Evolutionary conservation across 1,140 invertebrate species (phyloP), one percentile per base, ranked within the genome.

Genomic region (Papilio glaucus): DNA sequence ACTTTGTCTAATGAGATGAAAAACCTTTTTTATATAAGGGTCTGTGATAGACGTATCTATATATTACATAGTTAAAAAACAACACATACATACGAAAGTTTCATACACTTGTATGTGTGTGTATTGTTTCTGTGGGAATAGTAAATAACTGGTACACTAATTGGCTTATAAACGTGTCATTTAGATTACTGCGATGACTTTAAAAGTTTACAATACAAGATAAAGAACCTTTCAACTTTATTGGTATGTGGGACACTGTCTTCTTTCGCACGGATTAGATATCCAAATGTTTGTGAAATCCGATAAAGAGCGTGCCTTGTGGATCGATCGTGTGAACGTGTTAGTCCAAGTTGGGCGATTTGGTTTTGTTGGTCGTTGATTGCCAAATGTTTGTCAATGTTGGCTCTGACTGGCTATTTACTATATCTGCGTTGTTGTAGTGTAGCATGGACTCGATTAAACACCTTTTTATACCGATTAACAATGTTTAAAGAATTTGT

Each of bases 221-320:
- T 57, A 45, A 57, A 53, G 24, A 26, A 57, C 24, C 49, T 13
- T 24, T 57, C 24, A 13, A 57, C 49, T 57, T 57, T 24, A 33
- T 6, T 45, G 15, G 49, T 57, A 13, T 57, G 10, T 57, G 49
- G 49, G 49, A 24, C 49, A 57, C 21, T 57, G 24, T 57, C 49
- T 24, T 5, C 21, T 12, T 24, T 24, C 49, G 49, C 49, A 57
- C 49, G 49, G 21, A 57, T 57, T 57, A 57, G 42, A 6, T 45
- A 57, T 57, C 49, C 49, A 24, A 57, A 57, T 57, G 21, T 57
- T 57, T 57, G 49, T 24, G 49, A 57, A 57, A 57, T 24, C 49
- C 21, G 49, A 57, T 57, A 57, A 57, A 24, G 49, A 49, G 9
- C 2, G 12, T 41, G 8, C 12, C 49, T 24, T 5, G 49, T 57